Base-by-base conservation (phyloP, 2,113 vertebrate species). In the Ctenomys sociabilis region DNA sequence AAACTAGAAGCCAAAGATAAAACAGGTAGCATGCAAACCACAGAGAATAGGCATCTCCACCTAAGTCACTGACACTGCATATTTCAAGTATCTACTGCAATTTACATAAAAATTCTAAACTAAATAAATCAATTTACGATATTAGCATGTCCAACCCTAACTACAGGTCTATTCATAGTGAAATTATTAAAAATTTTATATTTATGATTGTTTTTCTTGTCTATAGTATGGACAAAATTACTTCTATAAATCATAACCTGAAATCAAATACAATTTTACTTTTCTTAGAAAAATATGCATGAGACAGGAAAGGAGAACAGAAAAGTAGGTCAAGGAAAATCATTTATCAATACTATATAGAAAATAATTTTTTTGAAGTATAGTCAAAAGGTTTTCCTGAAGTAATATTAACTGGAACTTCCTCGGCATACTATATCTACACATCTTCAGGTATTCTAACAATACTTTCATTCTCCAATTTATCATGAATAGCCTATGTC, bases 181-280 rank as follows among this genome's bases (percentile, higher is more conserved):
- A 57, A 88, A 92, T 66, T 80, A 64, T 80, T 80, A 85, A 80
- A 80, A 64, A 70, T 63, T 61, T 88, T 16, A 92, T 43, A 30
- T 84, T 30, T 54, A 5, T 63, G 61, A 88, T 40, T 88, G 14
- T 73, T 85, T 72, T 89, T 68, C 24, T 73, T 85, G 6, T 88
- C n/a, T 64, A 78, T 4, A 80, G 45, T 24, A 90, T 7, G 59
- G 0, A 35, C 21, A 61, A 73, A 95, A 75, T 40, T 75, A 94
- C 11, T 85, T 9, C 12, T 73, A 17, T 59, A 52, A 82, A 93
- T 3, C 11, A 6, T 91, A 40, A 83, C 37, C 22, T 78, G 59
- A 95, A 93, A 91, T 91, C 59, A 93, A 87, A n/a, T 19, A 78
- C 61, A 83, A 78, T 91, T 83, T 87, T 54, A 83, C 10, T 43